Evolutionary conservation across 2,888 invertebrate genomes (phyloP).

Genomic region (Metalampra italica): DNA sequence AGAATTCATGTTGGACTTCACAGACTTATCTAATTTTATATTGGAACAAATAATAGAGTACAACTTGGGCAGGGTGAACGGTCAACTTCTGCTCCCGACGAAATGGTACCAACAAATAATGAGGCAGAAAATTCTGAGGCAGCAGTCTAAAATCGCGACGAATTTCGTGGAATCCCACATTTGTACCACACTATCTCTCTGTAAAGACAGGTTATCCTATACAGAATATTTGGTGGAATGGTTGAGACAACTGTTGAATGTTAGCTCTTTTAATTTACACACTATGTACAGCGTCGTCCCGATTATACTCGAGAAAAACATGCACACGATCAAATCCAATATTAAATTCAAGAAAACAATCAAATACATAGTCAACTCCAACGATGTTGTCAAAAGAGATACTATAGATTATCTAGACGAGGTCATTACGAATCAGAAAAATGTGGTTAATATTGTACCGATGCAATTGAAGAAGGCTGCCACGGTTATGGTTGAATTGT

Average conservation of each 20-base stretch:
- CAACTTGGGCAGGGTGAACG: constrained; percentile 26
- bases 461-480: constrained; percentile 24
- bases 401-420: constrained; percentile 45
- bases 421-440: constrained; percentile 32
- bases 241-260: constrained; percentile 30
- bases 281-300: constrained; percentile 27
- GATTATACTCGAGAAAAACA: constrained; percentile 26
- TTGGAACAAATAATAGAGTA: constrained; percentile 30
- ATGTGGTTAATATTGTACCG: constrained; percentile 23
- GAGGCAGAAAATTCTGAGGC: constrained; percentile 37
- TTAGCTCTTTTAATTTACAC: constrained; percentile 20
- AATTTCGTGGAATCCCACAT: constrained; percentile 32
- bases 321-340: constrained; percentile 29
- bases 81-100: constrained; percentile 18
- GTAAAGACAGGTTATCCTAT: constrained; percentile 34
- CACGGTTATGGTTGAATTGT: constrained; percentile 24
- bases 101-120: constrained; percentile 31
- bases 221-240: constrained; percentile 39
- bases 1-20: constrained; percentile 36
- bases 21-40: constrained; percentile 38
- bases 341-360: constrained; percentile 30
- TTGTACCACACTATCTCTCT: constrained; percentile 35
- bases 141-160: constrained; percentile 37
- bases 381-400: constrained; percentile 31
- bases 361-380: constrained; percentile 21